Percentiles rank a stretch among this genome's conserved stretches.
phyloP scores from a whole-genome alignment of 2,888 invertebrate species.

The Pristionchus entomophagus region DNA sequence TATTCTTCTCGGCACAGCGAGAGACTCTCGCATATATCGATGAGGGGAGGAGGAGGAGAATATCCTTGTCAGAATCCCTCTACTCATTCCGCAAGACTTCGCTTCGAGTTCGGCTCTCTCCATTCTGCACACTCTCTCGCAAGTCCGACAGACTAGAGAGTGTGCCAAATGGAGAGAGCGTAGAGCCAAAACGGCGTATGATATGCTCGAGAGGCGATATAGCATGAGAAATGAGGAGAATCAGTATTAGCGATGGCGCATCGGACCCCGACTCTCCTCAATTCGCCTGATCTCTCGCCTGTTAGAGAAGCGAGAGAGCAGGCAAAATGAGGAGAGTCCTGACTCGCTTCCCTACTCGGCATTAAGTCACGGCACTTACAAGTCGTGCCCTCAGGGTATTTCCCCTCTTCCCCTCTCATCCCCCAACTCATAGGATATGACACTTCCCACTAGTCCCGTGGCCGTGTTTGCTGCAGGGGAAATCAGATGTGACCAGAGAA shows the following conservation, averaged over 20 bases:
- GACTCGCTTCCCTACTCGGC: not conserved
- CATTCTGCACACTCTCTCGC: not conserved
- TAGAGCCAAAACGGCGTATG: too few relatives aligned
- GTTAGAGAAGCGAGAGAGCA: too few relatives aligned
- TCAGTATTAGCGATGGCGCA: not conserved
- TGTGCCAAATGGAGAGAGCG: too few relatives aligned
- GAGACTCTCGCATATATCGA: not conserved
- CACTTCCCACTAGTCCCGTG: not conserved
- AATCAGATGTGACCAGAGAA: not conserved
- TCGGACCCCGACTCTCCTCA: too few relatives aligned
- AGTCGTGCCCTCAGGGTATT: constrained; percentile 8
- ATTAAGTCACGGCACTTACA: not conserved
- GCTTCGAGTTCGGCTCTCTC: not conserved
- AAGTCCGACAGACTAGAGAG: not conserved
- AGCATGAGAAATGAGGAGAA: not conserved
- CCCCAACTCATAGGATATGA: constrained; percentile 11
- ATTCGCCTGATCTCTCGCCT: too few relatives aligned
- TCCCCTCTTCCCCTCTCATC: not conserved
- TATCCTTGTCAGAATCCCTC: not conserved
- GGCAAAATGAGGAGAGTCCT: too few relatives aligned
- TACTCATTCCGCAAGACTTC: not conserved
- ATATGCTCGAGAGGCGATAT: not conserved
- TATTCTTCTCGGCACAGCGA: not conserved
- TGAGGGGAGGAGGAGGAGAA: not conserved
- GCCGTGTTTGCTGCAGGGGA: not conserved